Percentiles rank a stretch among this genome's conserved stretches.
Evolutionary conservation across 2,888 invertebrate genomes (phyloP).

Genomic region (Acleris sparsana): DNA sequence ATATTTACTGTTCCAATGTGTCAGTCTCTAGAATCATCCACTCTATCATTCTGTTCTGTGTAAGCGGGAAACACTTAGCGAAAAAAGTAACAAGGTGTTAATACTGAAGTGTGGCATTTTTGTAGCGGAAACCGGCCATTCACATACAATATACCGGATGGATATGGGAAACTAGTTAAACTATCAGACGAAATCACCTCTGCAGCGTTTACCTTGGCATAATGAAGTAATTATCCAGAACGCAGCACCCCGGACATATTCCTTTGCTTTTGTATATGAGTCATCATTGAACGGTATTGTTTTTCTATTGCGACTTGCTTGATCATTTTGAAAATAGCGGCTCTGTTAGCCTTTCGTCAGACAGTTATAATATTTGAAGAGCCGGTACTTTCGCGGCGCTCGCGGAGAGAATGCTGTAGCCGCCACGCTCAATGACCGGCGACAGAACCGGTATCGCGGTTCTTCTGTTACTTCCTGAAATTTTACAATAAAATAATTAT

Average conservation of each 20-base stretch:
- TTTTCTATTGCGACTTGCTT: conserved; percentile 3
- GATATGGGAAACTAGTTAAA: conserved; percentile 11
- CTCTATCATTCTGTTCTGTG: conserved; percentile 20
- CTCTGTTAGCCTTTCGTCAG: conserved; percentile 15
- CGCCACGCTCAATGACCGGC: conserved; percentile 59
- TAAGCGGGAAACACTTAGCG: not conserved
- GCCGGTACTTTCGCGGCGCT: conserved; percentile 19
- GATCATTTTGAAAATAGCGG: conserved; percentile 29
- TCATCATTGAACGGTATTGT: not conserved
- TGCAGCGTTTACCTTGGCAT: conserved; percentile 1
- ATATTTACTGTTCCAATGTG: not conserved
- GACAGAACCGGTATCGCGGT: conserved; percentile 40
- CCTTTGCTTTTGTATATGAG: not conserved
- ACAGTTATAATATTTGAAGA: conserved; percentile 34
- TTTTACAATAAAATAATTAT: conserved; percentile 17
- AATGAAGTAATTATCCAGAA: conserved; percentile 11
- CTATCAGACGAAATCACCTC: conserved; percentile 11
- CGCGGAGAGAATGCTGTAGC: conserved; percentile 40
- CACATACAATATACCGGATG: conserved; percentile 16
- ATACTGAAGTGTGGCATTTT: conserved; percentile 7
- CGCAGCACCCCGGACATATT: too few relatives aligned
- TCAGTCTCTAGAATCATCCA: conserved; percentile 2
- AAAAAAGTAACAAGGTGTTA: conserved; percentile 8
- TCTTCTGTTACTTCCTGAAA: conserved; percentile 41
- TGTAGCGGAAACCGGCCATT: conserved; percentile 16